Percentiles rank a stretch among this genome's conserved stretches.
phyloP scores from a whole-genome alignment of 2,113 vertebrate genomes.

The Hemiprocne comata region DNA sequence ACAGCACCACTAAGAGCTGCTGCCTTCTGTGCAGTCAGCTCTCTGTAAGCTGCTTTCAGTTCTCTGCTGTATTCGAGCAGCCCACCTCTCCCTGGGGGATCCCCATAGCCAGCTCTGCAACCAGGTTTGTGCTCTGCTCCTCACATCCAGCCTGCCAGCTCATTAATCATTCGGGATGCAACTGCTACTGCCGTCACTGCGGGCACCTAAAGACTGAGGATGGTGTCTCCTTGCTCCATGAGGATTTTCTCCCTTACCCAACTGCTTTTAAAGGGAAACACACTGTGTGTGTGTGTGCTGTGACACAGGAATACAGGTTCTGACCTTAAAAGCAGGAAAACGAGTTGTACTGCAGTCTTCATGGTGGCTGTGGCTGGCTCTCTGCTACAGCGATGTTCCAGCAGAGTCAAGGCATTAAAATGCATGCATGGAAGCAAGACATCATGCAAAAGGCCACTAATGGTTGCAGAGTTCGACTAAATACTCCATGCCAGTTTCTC shows the following conservation, averaged over 20 bases:
- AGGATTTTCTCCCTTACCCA: neutral
- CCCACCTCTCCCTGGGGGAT: constrained; percentile 7
- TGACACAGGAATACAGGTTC: neutral
- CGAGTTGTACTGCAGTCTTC: neutral
- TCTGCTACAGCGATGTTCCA: fast-evolving
- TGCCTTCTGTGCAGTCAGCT: neutral
- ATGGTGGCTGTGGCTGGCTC: neutral
- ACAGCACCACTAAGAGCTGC: neutral
- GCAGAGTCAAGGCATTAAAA: neutral
- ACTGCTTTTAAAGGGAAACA: neutral
- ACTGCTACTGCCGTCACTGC: neutral
- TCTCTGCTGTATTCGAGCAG: neutral
- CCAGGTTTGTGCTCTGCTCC: neutral
- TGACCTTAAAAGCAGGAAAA: neutral
- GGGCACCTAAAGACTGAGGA: neutral
- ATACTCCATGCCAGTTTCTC: neutral
- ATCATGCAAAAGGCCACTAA: neutral
- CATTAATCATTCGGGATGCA: constrained; percentile 4
- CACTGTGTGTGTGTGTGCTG: neutral
- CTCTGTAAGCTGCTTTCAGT: neutral
- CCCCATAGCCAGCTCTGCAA: neutral
- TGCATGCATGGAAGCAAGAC: fast-evolving
- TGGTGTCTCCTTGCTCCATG: neutral
- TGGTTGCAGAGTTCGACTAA: neutral
- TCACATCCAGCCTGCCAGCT: neutral